phyloP scores from a whole-genome alignment of 2,888 invertebrate species.

The Ernsta delagoae region DNA sequence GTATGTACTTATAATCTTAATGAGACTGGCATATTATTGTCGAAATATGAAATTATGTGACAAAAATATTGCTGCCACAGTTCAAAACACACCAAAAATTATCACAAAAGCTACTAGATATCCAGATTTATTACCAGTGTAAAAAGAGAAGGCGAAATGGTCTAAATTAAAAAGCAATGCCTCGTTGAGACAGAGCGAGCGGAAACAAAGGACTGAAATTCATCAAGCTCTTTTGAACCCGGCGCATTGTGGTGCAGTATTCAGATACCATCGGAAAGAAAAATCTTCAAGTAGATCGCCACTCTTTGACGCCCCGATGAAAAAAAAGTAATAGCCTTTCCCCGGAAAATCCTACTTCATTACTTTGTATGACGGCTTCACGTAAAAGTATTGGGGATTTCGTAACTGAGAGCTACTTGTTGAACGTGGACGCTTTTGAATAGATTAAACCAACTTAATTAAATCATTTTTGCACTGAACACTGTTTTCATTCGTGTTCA shows the following conservation, averaged over 20 bases:
- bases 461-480: conserved; percentile 58
- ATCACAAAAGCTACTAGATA: conserved; percentile 45
- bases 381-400: conserved; percentile 66
- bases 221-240: conserved; percentile 83
- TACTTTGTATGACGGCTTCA: conserved; percentile 64
- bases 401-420: conserved; percentile 68
- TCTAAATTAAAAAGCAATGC: conserved; percentile 83
- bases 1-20: too few relatives aligned
- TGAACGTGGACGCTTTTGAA: conserved; percentile 70
- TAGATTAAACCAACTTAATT: conserved; percentile 69
- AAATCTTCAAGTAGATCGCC: conserved; percentile 76
- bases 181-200: conserved; percentile 76
- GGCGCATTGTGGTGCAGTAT: conserved; percentile 72
- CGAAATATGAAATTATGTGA: not conserved
- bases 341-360: conserved; percentile 68
- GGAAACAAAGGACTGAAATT: conserved; percentile 81
- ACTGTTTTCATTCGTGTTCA: conserved; percentile 39
- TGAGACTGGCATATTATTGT: too few relatives aligned
- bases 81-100: conserved; percentile 5
- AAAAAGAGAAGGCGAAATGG: conserved; percentile 74
- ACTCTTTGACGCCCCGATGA: conserved; percentile 77
- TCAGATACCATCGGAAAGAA: conserved; percentile 76
- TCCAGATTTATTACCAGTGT: conserved; percentile 75
- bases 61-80: not conserved
- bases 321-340: conserved; percentile 70